These are phyloP conservation scores for Arrhamphus sclerolepis DNA, from an alignment of 2,797 vertebrate genomes.

Conservation along the genomic window DNA sequence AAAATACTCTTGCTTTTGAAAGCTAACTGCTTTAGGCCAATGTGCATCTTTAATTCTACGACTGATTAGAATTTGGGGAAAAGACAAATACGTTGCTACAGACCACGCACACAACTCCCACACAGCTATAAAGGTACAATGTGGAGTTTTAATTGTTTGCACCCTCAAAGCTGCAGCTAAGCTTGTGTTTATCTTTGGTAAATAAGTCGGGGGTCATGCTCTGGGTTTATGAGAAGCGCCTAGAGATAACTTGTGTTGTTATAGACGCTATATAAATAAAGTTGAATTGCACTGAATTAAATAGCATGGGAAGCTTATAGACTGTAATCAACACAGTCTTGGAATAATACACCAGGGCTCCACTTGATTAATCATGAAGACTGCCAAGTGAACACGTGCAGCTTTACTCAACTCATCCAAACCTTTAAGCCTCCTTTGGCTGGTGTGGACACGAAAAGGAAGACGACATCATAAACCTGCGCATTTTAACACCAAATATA, in stretches of 20 bases:
- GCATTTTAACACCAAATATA: conserved; percentile 15
- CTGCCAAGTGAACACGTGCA: conserved; percentile 54
- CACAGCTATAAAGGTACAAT: conserved; percentile 28
- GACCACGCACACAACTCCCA: conserved; percentile 26
- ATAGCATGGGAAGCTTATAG: conserved; percentile 61
- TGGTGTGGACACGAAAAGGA: conserved; percentile 8
- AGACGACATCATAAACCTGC: conserved; percentile 17
- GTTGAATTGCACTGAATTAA: no score
- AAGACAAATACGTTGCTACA: conserved; percentile 37
- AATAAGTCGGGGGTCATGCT: no score
- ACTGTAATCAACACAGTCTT: conserved; percentile 51
- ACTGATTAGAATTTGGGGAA: conserved; percentile 45
- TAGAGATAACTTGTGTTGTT: no score
- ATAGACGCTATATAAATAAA: no score
- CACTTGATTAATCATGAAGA: conserved; percentile 55
- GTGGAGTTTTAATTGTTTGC: conserved; percentile 58
- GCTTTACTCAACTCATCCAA: conserved; percentile 48
- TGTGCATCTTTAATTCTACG: conserved; percentile 39
- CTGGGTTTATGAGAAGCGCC: no score
- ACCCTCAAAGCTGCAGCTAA: conserved; percentile 52
- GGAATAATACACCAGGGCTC: conserved; percentile 47
- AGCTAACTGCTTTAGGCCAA: conserved; percentile 17
- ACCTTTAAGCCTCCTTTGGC: conserved; percentile 37
- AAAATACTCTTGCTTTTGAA: conserved; percentile 11
- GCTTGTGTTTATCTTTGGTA: conserved; percentile 66